phyloP scores from a whole-genome alignment of 1,140 invertebrate genomes.

The Cydia amplana region DNA sequence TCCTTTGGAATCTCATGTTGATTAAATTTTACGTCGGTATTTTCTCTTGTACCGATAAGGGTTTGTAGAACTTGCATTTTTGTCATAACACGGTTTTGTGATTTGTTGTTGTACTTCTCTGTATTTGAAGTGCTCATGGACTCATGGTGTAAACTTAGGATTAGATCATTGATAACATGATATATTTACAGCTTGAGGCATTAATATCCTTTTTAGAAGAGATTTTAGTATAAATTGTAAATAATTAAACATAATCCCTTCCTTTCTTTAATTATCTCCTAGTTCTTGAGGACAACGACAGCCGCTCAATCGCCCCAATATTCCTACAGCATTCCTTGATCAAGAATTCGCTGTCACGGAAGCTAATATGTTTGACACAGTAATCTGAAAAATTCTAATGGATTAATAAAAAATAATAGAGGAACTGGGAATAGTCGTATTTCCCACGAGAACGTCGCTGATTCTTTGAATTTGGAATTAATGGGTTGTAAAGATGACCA shows the following conservation, averaged over 20 bases:
- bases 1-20: slow-evolving; percentile 25
- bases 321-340: neutral
- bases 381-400: slow-evolving; percentile 14
- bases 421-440: neutral
- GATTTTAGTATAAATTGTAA: too few species aligned
- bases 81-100: neutral
- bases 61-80: neutral
- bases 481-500: neutral
- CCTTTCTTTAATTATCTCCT: too few species aligned
- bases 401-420: neutral
- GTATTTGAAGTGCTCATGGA: neutral
- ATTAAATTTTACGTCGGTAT: slow-evolving; percentile 29
- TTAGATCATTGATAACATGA: too few species aligned
- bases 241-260: too few species aligned
- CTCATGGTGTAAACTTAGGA: too few species aligned
- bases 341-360: neutral
- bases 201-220: too few species aligned
- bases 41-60: slow-evolving; percentile 16
- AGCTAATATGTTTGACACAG: neutral
- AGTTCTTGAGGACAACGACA: too few species aligned
- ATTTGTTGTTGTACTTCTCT: neutral
- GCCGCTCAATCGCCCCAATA: too few species aligned
- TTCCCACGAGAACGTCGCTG: slow-evolving; percentile 4
- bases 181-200: too few species aligned
- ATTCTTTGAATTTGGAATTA: slow-evolving; percentile 20